Conservation (phyloP, 2,797 vertebrate genomes). For the Enteromius paludinosus region DNA sequence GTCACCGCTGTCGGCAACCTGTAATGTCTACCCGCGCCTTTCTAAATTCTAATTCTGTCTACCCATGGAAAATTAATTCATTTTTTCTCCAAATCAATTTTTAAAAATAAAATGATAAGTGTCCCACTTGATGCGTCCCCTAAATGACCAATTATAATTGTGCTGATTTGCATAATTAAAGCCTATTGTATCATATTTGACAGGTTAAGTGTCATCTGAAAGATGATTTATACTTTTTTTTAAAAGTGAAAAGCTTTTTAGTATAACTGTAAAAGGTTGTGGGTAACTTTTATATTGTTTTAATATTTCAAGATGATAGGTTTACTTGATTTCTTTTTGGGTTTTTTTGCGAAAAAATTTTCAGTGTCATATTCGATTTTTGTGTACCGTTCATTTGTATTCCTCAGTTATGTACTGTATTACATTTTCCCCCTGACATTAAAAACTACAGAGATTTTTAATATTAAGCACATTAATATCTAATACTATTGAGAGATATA, state of each 20-base stretch:
- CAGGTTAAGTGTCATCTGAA: not conserved
- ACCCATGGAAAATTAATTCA: not conserved
- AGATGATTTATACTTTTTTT: not conserved
- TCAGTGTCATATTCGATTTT: not conserved
- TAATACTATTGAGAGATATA: not conserved
- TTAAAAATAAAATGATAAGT: not conserved
- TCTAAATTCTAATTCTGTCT: conserved; percentile 10
- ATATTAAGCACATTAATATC: not conserved
- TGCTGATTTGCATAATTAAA: not conserved
- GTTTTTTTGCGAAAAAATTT: not conserved
- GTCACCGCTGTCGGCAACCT: conserved; percentile 34
- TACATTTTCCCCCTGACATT: not conserved
- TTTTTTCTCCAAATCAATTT: not conserved
- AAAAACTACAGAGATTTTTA: not conserved
- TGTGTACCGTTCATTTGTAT: not conserved
- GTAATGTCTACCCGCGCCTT: conserved; percentile 4
- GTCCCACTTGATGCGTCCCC: not conserved
- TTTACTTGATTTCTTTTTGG: not conserved
- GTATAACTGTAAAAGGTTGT: not conserved
- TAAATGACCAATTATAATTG: not conserved
- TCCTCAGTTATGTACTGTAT: not conserved
- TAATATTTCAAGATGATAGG: not conserved
- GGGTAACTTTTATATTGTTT: not conserved
- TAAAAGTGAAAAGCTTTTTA: not conserved
- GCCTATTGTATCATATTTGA: not conserved